These are phyloP conservation scores for Montipora efflorescens DNA, from an alignment of 64 coral and sea anemone species.

Conservation along the genomic window DNA sequence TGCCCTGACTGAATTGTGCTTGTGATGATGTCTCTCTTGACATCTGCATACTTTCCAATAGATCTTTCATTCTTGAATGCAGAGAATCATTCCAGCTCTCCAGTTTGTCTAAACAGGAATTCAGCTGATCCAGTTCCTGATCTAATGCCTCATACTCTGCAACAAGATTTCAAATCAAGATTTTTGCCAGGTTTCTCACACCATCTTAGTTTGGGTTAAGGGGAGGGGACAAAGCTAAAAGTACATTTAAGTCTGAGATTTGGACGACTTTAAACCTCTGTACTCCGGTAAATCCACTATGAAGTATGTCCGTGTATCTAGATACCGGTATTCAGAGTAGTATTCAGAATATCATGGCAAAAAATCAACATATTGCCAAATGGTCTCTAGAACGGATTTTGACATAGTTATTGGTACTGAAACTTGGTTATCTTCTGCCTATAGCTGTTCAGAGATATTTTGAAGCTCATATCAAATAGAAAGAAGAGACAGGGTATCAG, in stretches of 20 bases:
- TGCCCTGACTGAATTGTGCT: not conserved
- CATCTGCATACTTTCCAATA: slow-evolving; percentile 85
- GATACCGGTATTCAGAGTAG: too few relatives aligned
- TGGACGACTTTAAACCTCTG: too few relatives aligned
- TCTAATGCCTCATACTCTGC: slow-evolving; percentile 86
- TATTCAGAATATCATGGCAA: too few relatives aligned
- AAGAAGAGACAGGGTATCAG: slow-evolving; percentile 46
- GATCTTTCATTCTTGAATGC: slow-evolving; percentile 81
- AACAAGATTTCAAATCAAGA: not conserved
- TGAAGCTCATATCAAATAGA: not conserved
- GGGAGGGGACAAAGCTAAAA: too few relatives aligned
- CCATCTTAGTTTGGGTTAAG: not conserved
- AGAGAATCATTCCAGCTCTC: slow-evolving; percentile 97
- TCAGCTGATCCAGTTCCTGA: slow-evolving; percentile 80
- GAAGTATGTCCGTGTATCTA: too few relatives aligned
- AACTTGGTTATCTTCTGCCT: not conserved
- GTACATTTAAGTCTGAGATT: too few relatives aligned
- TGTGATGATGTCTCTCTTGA: slow-evolving; percentile 7
- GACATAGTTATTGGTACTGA: not conserved
- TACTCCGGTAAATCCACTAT: too few relatives aligned
- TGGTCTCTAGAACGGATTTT: too few relatives aligned
- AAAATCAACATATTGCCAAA: too few relatives aligned
- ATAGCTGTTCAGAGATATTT: not conserved
- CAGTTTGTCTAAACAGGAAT: slow-evolving; percentile 84
- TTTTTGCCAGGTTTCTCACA: not conserved